These are phyloP conservation scores for Semaprochilodus insignis DNA, from an alignment of 2,797 vertebrate genomes.

Conservation along the genomic window DNA sequence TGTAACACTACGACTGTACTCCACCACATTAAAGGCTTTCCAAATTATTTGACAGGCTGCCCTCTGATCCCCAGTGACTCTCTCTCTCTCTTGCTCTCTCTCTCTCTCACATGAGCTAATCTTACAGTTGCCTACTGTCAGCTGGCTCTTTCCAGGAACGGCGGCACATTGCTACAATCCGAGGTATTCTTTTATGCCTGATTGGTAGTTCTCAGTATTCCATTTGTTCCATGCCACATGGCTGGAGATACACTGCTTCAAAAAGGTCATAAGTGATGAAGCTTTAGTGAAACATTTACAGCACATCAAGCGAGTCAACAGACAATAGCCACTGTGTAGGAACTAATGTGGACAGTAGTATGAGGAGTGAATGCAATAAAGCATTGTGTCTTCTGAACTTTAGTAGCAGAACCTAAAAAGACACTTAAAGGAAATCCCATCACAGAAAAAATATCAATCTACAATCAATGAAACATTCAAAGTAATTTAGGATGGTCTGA, in stretches of 20 bases:
- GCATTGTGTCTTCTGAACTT: too few species aligned
- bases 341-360: background rate
- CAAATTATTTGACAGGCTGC: background rate
- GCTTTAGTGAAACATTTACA: constrained; percentile 50
- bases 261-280: constrained; percentile 41
- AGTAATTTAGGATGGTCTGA: too few species aligned
- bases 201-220: constrained; percentile 31
- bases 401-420: too few species aligned
- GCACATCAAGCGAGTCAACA: constrained; percentile 21
- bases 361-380: background rate
- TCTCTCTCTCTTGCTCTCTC: constrained; percentile 8
- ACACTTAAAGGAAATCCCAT: background rate
- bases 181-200: constrained; percentile 20
- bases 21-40: constrained; percentile 16
- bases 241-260: background rate
- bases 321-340: background rate
- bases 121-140: background rate
- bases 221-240: constrained; percentile 37
- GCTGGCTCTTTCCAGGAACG: constrained; percentile 68
- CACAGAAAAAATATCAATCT: too few species aligned
- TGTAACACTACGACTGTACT: background rate
- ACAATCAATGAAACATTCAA: too few species aligned
- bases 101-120: constrained; percentile 37
- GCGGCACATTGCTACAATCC: constrained; percentile 20
- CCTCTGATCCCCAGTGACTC: constrained; percentile 31